Conservation (phyloP, 2,113 vertebrate species). For the Oncorhynchus nerka region DNA sequence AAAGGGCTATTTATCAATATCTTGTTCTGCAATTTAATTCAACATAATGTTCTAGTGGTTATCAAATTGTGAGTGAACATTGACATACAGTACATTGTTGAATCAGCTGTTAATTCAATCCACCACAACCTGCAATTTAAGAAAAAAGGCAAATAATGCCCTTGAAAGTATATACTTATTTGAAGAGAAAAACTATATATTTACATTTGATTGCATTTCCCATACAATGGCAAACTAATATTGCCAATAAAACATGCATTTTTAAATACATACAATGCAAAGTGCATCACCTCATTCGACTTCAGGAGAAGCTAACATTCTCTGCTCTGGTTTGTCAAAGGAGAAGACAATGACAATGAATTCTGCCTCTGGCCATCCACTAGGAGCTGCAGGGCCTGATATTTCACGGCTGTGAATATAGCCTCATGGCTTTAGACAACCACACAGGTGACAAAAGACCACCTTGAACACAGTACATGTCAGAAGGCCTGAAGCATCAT, state of each 20-base stretch:
- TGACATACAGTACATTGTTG: too few relatives aligned
- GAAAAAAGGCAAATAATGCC: too few relatives aligned
- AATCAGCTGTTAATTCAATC: too few relatives aligned
- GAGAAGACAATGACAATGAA: constrained; percentile 24
- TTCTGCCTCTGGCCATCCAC: constrained; percentile 61
- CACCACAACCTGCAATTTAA: too few relatives aligned
- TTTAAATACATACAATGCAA: constrained; percentile 22
- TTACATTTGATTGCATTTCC: too few relatives aligned
- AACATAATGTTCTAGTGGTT: too few relatives aligned
- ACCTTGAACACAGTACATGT: constrained; percentile 18
- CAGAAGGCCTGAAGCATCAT: constrained; percentile 40
- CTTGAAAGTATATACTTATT: too few relatives aligned
- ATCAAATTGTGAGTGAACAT: too few relatives aligned
- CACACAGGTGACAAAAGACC: constrained; percentile 51
- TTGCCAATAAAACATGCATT: neutral
- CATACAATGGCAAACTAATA: neutral
- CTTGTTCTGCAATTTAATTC: too few relatives aligned
- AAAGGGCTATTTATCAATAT: too few relatives aligned
- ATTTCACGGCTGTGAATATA: constrained; percentile 16
- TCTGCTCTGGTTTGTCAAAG: constrained; percentile 28
- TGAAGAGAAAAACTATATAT: too few relatives aligned
- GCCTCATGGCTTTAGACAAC: constrained; percentile 29
- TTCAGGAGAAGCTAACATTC: constrained; percentile 8
- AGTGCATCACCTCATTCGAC: constrained; percentile 2
- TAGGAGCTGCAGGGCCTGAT: constrained; percentile 31